A percentile compares a stretch with the other conserved stretches of the same genome.
Conservation (phyloP, 2,113 vertebrate species). For the Bos indicus region DNA sequence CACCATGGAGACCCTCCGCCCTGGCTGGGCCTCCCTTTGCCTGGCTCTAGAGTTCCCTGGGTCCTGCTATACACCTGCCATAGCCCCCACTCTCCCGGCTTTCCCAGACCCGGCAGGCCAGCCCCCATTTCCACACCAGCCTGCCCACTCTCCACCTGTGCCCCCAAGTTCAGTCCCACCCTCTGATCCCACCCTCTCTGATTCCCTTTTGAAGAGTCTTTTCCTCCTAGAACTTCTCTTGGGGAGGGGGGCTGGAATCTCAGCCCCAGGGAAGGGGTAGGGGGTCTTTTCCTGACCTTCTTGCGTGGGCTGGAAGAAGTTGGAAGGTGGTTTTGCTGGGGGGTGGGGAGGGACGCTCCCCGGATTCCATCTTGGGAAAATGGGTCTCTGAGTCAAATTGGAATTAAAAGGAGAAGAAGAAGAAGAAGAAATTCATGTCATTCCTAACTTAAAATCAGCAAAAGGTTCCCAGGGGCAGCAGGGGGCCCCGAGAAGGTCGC, state of each 20-base stretch:
- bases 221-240: not conserved
- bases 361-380: not conserved
- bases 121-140: not conserved
- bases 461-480: not conserved
- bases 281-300: not conserved
- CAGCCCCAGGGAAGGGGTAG: accelerated
- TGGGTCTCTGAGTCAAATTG: not conserved
- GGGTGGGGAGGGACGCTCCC: not conserved
- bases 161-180: not conserved
- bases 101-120: accelerated
- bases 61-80: not conserved
- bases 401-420: not conserved
- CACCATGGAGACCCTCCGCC: not conserved
- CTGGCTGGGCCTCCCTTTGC: not conserved
- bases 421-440: not conserved
- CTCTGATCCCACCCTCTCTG: not conserved
- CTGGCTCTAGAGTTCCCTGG: accelerated
- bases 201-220: not conserved
- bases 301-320: not conserved
- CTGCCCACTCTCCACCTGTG: too few species aligned
- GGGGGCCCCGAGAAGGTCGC: not conserved
- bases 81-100: accelerated
- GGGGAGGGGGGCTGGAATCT: not conserved
- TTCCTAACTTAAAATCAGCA: not conserved
- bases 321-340: not conserved